Evolutionary conservation across 1,140 invertebrate genomes (phyloP).

Genomic region (Drosophila parabipectinata): DNA sequence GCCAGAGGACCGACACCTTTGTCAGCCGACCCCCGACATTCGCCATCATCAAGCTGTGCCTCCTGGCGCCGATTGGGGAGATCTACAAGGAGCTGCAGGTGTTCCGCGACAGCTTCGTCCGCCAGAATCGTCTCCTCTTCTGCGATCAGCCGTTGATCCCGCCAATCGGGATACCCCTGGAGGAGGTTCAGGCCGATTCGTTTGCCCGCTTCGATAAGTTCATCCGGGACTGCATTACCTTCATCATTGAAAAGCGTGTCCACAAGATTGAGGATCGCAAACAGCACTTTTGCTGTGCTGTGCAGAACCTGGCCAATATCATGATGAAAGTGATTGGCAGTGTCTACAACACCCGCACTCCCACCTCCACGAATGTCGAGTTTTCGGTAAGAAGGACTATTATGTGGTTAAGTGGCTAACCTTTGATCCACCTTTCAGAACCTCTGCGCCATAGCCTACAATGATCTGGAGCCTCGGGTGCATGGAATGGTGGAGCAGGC

Average conservation of each 20-base stretch:
- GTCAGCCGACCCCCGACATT: constrained; percentile 30
- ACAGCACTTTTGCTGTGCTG: constrained; percentile 52
- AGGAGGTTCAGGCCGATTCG: constrained; percentile 12
- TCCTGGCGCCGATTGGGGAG: constrained; percentile 52
- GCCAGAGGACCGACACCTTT: not conserved
- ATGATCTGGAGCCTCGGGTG: constrained; percentile 53
- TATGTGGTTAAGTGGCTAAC: no score
- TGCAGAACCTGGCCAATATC: constrained; percentile 61
- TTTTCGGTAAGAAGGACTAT: constrained; percentile 35
- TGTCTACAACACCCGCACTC: constrained; percentile 52
- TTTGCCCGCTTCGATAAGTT: constrained; percentile 54
- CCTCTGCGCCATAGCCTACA: constrained; percentile 49
- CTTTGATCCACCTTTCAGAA: constrained; percentile 29
- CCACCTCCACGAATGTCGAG: constrained; percentile 35
- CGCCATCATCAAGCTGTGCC: constrained; percentile 59
- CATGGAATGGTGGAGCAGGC: constrained; percentile 46
- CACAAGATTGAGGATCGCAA: constrained; percentile 36
- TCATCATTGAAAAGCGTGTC: constrained; percentile 52
- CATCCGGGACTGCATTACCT: constrained; percentile 36
- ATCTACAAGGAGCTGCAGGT: constrained; percentile 49
- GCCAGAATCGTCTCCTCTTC: constrained; percentile 58
- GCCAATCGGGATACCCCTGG: not conserved
- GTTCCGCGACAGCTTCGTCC: constrained; percentile 51
- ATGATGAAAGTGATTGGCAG: constrained; percentile 57
- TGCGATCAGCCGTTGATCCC: constrained; percentile 12